These are phyloP conservation scores for Latrodectus hesperus DNA, from an alignment of 2,888 invertebrate genomes.

Conservation along the genomic window DNA sequence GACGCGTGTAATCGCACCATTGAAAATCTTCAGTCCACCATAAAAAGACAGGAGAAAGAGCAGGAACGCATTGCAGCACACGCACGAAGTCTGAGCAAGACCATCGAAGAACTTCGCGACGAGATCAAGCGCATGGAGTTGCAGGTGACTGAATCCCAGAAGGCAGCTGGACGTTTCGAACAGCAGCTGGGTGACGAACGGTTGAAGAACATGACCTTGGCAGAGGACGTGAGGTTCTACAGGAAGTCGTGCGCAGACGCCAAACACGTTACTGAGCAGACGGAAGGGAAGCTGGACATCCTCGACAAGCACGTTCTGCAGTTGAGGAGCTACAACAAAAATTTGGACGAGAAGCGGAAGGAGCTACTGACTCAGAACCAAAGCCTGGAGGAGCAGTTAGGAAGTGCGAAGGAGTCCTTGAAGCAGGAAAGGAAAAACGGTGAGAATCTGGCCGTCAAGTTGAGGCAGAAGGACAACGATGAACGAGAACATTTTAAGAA, in stretches of 20 bases:
- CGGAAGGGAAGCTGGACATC: not conserved
- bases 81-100: not conserved
- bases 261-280: conserved; percentile 24
- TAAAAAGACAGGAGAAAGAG: conserved; percentile 6
- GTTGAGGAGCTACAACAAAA: conserved; percentile 36
- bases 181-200: conserved; percentile 9
- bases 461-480: conserved; percentile 10
- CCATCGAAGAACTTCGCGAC: not conserved
- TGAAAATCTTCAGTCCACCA: not conserved
- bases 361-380: not conserved
- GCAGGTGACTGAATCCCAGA: conserved; percentile 14
- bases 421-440: conserved; percentile 8
- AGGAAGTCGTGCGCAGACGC: conserved; percentile 17
- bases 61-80: conserved; percentile 23
- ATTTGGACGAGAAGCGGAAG: conserved; percentile 30
- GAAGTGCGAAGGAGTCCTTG: conserved; percentile 1
- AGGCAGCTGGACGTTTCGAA: conserved; percentile 5
- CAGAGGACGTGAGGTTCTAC: conserved; percentile 33
- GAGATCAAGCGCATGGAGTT: conserved; percentile 28
- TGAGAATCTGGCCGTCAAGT: not conserved
- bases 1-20: not conserved
- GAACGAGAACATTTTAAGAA: conserved; percentile 8
- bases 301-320: conserved; percentile 30
- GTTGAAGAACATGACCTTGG: conserved; percentile 17
- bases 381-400: not conserved